phyloP scores from a whole-genome alignment of 2,888 invertebrate genomes.

The Cheilosia vernalis region DNA sequence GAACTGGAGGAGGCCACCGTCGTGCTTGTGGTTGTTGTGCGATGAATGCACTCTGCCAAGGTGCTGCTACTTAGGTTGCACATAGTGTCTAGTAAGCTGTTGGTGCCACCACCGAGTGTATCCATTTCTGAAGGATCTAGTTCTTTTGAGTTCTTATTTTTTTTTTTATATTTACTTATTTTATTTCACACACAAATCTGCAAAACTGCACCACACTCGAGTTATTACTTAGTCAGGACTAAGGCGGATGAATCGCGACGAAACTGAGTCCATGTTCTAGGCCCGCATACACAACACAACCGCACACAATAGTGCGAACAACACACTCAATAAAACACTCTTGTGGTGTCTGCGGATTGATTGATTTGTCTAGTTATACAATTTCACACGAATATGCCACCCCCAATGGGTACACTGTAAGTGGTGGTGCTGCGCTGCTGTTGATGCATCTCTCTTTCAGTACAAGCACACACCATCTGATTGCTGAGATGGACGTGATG shows the following conservation, averaged over 20 bases:
- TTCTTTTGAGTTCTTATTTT: not conserved
- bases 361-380: constrained; percentile 75
- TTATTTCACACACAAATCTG: constrained; percentile 24
- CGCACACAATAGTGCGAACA: constrained; percentile 7
- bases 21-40: constrained; percentile 57
- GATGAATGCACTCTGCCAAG: constrained; percentile 72
- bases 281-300: constrained; percentile 6
- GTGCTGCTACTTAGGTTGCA: constrained; percentile 71
- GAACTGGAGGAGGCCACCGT: constrained; percentile 59
- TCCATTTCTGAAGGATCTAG: constrained; percentile 34
- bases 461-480: constrained; percentile 50
- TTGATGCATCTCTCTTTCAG: constrained; percentile 58
- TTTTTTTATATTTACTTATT: not conserved
- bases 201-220: constrained; percentile 16
- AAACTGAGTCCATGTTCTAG: constrained; percentile 53
- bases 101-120: constrained; percentile 54
- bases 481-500: constrained; percentile 28
- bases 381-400: constrained; percentile 61
- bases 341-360: constrained; percentile 65
- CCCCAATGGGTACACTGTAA: constrained; percentile 28
- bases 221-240: constrained; percentile 37
- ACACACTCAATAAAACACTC: constrained; percentile 41
- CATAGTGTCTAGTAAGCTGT: constrained; percentile 63
- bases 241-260: constrained; percentile 38
- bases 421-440: constrained; percentile 44